These are phyloP conservation scores for Onchidella celtica DNA, from an alignment of 2,888 invertebrate species.

Conservation along the genomic window DNA sequence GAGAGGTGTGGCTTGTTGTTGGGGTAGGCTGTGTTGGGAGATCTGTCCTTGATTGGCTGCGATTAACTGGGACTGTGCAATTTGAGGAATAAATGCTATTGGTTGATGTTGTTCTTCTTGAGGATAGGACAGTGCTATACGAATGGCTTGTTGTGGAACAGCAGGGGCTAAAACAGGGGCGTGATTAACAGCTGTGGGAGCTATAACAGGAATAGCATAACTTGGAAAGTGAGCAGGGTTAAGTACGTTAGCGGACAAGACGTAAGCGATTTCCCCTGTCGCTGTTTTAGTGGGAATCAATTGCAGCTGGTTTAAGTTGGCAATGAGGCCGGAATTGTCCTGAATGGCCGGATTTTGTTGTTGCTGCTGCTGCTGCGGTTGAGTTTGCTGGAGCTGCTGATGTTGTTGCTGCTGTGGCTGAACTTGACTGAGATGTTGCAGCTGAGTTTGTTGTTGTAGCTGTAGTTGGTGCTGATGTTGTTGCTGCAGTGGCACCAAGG, in stretches of 20 bases:
- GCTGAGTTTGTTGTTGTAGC: background rate
- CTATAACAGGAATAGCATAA: constrained; percentile 11
- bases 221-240: constrained; percentile 13
- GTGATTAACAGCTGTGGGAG: background rate
- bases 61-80: background rate
- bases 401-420: background rate
- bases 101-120: constrained; percentile 12
- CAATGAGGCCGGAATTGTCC: background rate
- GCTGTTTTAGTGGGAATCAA: constrained; percentile 32
- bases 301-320: constrained; percentile 15
- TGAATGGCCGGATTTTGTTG: background rate
- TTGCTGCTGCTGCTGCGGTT: background rate
- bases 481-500: background rate
- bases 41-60: background rate
- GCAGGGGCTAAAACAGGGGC: background rate
- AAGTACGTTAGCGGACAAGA: constrained; percentile 27
- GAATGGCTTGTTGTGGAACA: constrained; percentile 10
- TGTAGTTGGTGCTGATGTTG: constrained; percentile 33
- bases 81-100: background rate
- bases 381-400: background rate
- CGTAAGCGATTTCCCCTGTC: constrained; percentile 25
- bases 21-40: background rate
- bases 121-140: background rate
- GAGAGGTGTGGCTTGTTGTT: constrained; percentile 29
- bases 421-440: background rate